Conservation (phyloP, 2,888 invertebrate genomes). For the Watsonalla binaria region DNA sequence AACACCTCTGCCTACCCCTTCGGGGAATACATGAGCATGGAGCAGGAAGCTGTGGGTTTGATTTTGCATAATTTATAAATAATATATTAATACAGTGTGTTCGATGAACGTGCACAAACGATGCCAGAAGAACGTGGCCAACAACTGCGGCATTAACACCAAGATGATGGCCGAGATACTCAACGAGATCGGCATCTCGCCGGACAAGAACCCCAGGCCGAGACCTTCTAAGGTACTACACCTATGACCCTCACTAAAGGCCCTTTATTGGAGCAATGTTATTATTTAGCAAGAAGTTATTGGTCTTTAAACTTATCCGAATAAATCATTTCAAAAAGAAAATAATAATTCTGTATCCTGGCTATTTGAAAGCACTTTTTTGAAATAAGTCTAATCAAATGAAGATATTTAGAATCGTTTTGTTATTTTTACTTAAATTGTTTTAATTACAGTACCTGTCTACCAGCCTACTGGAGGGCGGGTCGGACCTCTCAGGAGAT, state of each 20-base stretch:
- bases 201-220: conserved; percentile 85
- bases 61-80: too few relatives aligned
- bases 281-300: too few relatives aligned
- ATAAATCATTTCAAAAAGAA: too few relatives aligned
- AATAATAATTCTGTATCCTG: too few relatives aligned
- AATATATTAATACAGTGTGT: conserved; percentile 81
- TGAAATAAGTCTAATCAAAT: too few relatives aligned
- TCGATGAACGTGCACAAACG: conserved; percentile 99
- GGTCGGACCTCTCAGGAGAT: conserved; percentile 66
- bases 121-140: conserved; percentile 99
- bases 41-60: too few relatives aligned
- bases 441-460: conserved; percentile 43
- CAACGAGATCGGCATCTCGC: conserved; percentile 93
- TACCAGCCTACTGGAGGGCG: conserved; percentile 51
- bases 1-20: too few relatives aligned
- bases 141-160: conserved; percentile 99
- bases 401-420: too few relatives aligned
- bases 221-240: conserved; percentile 79
- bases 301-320: too few relatives aligned
- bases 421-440: not conserved
- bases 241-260: not conserved
- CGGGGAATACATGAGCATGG: too few relatives aligned
- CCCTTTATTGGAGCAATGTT: too few relatives aligned
- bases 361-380: too few relatives aligned
- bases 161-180: conserved; percentile 97